Base-by-base conservation (phyloP, 2,113 vertebrate species). In the Tonatia bakeri region DNA sequence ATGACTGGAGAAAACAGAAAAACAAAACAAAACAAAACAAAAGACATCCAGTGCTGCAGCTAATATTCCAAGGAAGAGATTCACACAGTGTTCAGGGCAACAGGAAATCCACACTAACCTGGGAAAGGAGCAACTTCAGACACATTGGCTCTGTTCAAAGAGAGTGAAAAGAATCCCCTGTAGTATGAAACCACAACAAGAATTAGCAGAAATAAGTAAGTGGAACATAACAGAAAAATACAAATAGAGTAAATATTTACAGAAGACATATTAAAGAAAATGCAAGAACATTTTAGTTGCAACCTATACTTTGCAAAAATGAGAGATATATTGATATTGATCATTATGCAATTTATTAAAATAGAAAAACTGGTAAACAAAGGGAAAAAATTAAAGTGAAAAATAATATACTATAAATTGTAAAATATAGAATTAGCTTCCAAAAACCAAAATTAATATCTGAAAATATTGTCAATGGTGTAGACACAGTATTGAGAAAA, bases 41-140 rank as follows among this genome's bases (percentile, higher is more conserved):
- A 26, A 67, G 77, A 69, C 17, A 89, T 45, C 61, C 38, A 80
- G 33, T 93, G 67, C 56, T 88, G 16, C 83, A 83, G 89, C 16
- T 96, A 43, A 65, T 94, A 56, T 79, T 96, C 54, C 83, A 91
- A 95, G 50, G 73, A 83, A 91, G 89, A 94, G 69, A 86, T 59
- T 89, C 64, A 90, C 70, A 87, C 10, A 50, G 61, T 75, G 16
- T 90, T 94, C 69, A 85, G 45, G 69, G 54, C 38, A 85, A 88
- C 59, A 72, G 77, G 91, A 95, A 94, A 77, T 73, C 47, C 73
- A 93, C 33, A 75, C 28, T 40, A 69, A 26, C 56, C 89, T 33
- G 43, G 61, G 79, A 77, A 75, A 79, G 24, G 56, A 91, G 22
- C 38, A 67, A 17, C 26, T 93, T 77, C 20, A 36, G 75, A 65